Evolutionary conservation across 2,113 vertebrate species (phyloP).

Genomic region (Phyllostomus hastatus): DNA sequence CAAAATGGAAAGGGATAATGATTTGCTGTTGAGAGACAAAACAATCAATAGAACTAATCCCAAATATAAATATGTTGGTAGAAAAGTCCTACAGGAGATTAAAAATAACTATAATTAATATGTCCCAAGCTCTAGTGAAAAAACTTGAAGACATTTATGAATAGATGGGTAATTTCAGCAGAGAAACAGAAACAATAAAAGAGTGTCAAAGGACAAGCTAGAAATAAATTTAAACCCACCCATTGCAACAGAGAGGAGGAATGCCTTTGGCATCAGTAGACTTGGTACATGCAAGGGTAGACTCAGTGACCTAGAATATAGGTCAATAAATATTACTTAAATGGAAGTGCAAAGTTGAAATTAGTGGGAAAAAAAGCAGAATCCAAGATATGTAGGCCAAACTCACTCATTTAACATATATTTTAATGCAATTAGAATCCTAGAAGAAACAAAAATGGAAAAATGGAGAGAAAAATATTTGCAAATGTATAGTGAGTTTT

Average conservation of each 20-base stretch:
- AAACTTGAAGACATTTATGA: not conserved
- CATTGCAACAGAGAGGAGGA: not conserved
- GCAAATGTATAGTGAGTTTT: not conserved
- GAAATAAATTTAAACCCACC: not conserved
- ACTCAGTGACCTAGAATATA: not conserved
- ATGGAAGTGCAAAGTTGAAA: not conserved
- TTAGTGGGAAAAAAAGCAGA: not conserved
- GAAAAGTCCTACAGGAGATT: not conserved
- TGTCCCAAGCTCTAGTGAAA: not conserved
- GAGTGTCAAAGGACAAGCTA: not conserved
- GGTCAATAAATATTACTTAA: not conserved
- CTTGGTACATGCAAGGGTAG: not conserved
- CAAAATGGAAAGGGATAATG: not conserved
- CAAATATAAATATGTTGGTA: not conserved
- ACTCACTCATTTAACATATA: not conserved
- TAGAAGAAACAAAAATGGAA: not conserved
- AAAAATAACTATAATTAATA: not conserved
- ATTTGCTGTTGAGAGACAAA: not conserved
- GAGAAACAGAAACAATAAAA: not conserved
- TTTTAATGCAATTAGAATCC: not conserved
- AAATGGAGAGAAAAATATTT: not conserved
- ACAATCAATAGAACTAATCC: not conserved
- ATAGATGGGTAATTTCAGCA: not conserved
- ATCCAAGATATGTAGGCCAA: not conserved
- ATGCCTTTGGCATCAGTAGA: not conserved